Percentiles rank a stretch among this genome's conserved stretches.
phyloP scores from a whole-genome alignment of 2,113 vertebrate species.

The Falco punctatus region DNA sequence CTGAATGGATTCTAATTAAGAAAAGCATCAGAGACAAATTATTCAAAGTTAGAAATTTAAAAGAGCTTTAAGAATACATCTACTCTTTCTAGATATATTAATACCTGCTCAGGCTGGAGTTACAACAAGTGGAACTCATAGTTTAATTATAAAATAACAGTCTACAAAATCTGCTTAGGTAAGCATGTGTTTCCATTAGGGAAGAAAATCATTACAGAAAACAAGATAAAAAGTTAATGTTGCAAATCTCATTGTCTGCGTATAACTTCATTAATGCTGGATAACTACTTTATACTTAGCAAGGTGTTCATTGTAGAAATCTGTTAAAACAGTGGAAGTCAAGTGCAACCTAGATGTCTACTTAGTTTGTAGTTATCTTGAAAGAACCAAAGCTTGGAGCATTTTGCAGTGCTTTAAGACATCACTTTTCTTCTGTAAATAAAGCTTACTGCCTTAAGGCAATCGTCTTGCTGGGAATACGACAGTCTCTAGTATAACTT shows the following conservation, averaged over 20 bases:
- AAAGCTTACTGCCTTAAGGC: neutral
- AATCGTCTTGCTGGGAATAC: neutral
- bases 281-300: conserved; percentile 14
- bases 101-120: neutral
- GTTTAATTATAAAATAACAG: conserved; percentile 43
- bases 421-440: neutral
- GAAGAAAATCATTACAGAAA: conserved; percentile 57
- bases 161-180: conserved; percentile 36
- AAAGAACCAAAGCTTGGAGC: neutral
- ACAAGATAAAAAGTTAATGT: conserved; percentile 66
- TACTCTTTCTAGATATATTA: neutral
- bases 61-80: conserved; percentile 17
- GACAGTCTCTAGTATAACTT: neutral
- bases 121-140: conserved; percentile 8
- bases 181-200: conserved; percentile 37
- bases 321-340: neutral
- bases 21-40: conserved; percentile 46
- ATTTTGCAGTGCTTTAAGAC: neutral
- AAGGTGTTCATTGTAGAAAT: neutral
- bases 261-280: conserved; percentile 37
- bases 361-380: neutral
- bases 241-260: conserved; percentile 47
- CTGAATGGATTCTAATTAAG: conserved; percentile 51
- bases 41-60: conserved; percentile 40
- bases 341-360: neutral